Percentiles rank a stretch among this genome's conserved stretches.
phyloP scores from a whole-genome alignment of 2,797 vertebrate genomes.

The Cyclopterus lumpus region DNA sequence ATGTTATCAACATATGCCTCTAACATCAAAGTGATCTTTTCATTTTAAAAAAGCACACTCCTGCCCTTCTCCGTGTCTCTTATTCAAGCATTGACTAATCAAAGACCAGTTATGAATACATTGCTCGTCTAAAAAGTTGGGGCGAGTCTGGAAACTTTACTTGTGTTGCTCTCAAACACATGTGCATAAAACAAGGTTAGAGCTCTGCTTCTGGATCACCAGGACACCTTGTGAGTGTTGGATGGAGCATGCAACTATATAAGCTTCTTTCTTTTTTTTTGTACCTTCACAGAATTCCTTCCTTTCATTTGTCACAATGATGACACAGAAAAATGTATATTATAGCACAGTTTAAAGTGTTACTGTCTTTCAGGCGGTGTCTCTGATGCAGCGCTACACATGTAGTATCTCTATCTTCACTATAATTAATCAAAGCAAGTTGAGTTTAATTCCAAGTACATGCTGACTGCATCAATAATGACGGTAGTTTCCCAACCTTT shows the following conservation, averaged over 20 bases:
- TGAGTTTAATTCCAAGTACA: slow-evolving; percentile 31
- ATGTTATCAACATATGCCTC: slow-evolving; percentile 56
- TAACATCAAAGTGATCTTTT: slow-evolving; percentile 65
- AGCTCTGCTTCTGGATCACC: neutral
- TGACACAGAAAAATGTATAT: neutral
- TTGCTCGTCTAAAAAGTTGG: slow-evolving; percentile 34
- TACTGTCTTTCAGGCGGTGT: slow-evolving; percentile 2
- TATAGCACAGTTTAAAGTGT: slow-evolving; percentile 18
- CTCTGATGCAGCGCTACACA: slow-evolving; percentile 20
- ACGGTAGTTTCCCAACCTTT: slow-evolving; percentile 1
- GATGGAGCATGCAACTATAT: neutral
- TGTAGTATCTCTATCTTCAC: slow-evolving; percentile 21
- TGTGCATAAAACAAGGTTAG: slow-evolving; percentile 10
- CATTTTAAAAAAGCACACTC: slow-evolving; percentile 42
- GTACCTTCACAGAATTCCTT: neutral
- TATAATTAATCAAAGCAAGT: slow-evolving; percentile 34
- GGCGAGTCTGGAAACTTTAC: slow-evolving; percentile 38
- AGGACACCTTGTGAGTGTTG: neutral
- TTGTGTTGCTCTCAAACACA: slow-evolving; percentile 12
- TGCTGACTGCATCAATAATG: slow-evolving; percentile 43
- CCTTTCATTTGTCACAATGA: slow-evolving; percentile 2
- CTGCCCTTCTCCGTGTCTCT: slow-evolving; percentile 52
- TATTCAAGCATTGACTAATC: slow-evolving; percentile 43
- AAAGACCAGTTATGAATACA: slow-evolving; percentile 39
- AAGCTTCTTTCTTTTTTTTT: neutral